Conservation (phyloP, 2,888 invertebrate species). For the Amblyjoppa proteus region DNA sequence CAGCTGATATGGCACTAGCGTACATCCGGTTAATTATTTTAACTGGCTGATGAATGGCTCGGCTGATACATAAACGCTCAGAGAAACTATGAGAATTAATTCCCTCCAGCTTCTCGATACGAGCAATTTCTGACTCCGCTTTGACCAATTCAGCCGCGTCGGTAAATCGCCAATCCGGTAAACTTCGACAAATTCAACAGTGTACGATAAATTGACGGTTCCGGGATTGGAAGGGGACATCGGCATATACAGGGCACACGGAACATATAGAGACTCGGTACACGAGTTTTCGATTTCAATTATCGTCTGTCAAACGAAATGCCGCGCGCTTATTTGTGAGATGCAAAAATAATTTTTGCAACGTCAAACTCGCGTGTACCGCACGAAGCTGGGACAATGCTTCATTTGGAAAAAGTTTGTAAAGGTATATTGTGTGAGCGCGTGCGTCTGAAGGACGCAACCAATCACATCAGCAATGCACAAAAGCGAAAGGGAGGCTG, state of each 20-base stretch:
- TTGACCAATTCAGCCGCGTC: conserved; percentile 19
- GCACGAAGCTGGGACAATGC: not conserved
- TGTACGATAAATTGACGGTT: conserved; percentile 29
- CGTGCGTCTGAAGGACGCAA: not conserved
- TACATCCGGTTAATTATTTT: conserved; percentile 35
- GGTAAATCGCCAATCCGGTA: conserved; percentile 14
- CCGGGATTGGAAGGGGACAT: not conserved
- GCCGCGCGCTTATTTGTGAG: not conserved
- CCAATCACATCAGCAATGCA: not conserved
- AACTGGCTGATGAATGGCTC: conserved; percentile 49
- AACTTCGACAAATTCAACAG: conserved; percentile 36
- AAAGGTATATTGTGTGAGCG: not conserved
- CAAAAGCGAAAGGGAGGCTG: not conserved
- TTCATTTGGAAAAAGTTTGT: not conserved
- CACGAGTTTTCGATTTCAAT: conserved; percentile 55
- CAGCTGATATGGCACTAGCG: conserved; percentile 15
- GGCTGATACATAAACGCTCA: conserved; percentile 9
- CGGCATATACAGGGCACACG: not conserved
- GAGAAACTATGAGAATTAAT: conserved; percentile 41
- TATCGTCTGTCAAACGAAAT: conserved; percentile 18
- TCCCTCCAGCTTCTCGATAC: not conserved
- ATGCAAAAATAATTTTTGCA: conserved; percentile 11
- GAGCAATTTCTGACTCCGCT: not conserved
- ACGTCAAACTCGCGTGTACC: not conserved
- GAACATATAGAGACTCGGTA: not conserved